These are phyloP conservation scores for Tetramorium parvispinum DNA, from an alignment of 1,140 invertebrate species.

Conservation along the genomic window DNA sequence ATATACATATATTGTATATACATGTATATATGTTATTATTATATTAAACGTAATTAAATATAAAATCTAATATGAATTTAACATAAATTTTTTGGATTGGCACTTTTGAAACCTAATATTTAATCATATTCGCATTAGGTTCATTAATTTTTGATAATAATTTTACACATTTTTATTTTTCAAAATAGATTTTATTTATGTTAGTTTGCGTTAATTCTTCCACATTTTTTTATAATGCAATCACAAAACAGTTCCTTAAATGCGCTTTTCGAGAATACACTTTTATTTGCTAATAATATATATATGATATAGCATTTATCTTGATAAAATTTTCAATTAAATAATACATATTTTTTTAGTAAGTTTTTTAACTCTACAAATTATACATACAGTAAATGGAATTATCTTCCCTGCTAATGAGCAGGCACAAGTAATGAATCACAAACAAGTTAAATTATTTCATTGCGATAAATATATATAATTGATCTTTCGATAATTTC, in stretches of 20 bases:
- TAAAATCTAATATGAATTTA: background rate
- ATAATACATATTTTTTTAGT: background rate
- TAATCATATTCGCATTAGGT: background rate
- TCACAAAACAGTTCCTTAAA: constrained; percentile 67
- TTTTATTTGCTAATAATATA: background rate
- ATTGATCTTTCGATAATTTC: background rate
- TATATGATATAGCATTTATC: background rate
- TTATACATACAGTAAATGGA: background rate
- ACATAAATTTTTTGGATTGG: background rate
- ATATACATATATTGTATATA: background rate
- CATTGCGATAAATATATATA: background rate
- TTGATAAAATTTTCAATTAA: constrained; percentile 9
- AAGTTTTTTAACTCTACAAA: background rate
- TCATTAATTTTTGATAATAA: background rate
- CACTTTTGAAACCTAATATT: background rate
- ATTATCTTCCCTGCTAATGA: background rate
- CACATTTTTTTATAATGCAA: constrained; percentile 5
- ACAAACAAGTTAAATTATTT: background rate
- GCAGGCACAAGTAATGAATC: background rate
- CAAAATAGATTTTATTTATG: background rate
- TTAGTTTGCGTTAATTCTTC: background rate
- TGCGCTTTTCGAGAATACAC: background rate
- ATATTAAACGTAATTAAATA: background rate
- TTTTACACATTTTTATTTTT: background rate
- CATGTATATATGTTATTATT: background rate